Evolutionary conservation across 2,113 vertebrate species (phyloP).

Genomic region (Oryzias curvinotus): DNA sequence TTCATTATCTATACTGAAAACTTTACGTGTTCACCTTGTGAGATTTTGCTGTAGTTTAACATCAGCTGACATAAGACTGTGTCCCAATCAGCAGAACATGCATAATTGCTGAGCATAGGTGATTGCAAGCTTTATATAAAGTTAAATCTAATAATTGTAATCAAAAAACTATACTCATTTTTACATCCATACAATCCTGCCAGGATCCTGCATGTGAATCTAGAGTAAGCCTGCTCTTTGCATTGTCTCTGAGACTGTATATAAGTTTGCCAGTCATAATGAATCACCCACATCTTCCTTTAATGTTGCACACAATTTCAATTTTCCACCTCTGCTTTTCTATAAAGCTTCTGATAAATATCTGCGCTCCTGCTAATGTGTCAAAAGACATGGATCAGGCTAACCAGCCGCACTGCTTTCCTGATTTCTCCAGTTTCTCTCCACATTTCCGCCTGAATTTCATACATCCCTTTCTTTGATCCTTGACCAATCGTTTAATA

Average conservation of each 20-base stretch:
- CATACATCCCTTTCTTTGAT: constrained; percentile 45
- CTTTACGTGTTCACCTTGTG: no score
- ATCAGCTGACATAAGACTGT: no score
- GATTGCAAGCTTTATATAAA: no score
- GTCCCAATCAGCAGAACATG: no score
- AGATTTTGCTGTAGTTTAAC: no score
- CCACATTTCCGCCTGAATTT: constrained; percentile 22
- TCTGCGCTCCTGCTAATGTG: constrained; percentile 32
- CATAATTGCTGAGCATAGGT: no score
- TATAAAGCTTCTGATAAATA: constrained; percentile 41
- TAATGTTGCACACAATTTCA: constrained; percentile 30
- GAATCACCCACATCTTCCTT: constrained; percentile 25
- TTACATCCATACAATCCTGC: no score
- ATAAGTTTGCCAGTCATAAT: constrained; percentile 14
- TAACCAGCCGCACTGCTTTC: constrained; percentile 37
- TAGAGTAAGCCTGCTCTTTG: constrained; percentile 10
- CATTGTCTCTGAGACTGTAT: constrained; percentile 8
- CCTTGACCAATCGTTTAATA: constrained; percentile 65
- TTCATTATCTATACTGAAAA: no score
- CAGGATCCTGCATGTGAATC: neutral
- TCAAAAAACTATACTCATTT: no score
- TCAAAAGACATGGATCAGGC: constrained; percentile 47
- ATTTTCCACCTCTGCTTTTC: constrained; percentile 26
- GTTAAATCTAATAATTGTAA: no score
- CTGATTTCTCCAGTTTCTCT: constrained; percentile 31